phyloP scores from a whole-genome alignment of 2,888 invertebrate genomes.

The Ferrisia virgata region DNA sequence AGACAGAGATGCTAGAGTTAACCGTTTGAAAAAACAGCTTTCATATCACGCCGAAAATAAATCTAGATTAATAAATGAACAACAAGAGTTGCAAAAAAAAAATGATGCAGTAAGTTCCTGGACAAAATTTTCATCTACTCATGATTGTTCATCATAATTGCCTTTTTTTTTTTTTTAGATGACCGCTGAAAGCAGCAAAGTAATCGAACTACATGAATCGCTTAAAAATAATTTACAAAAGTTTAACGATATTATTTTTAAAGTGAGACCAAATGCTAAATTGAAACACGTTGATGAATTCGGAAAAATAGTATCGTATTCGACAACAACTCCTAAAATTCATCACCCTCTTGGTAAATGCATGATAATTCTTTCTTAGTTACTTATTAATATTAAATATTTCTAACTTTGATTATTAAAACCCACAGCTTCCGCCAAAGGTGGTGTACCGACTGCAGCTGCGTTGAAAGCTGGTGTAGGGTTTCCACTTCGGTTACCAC shows the following conservation, averaged over 20 bases:
- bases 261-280: conserved; percentile 50
- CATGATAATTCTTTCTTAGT: not conserved
- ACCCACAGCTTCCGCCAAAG: conserved; percentile 33
- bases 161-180: conserved; percentile 51
- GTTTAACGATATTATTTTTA: conserved; percentile 52
- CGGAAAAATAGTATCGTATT: conserved; percentile 46
- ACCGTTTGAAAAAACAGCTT: conserved; percentile 72
- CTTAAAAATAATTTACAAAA: conserved; percentile 63
- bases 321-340: conserved; percentile 21
- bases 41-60: conserved; percentile 72
- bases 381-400: not conserved
- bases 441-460: conserved; percentile 70
- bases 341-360: conserved; percentile 51
- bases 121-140: no score
- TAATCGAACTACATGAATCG: conserved; percentile 60
- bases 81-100: conserved; percentile 68
- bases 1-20: conserved; percentile 79
- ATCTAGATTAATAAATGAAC: conserved; percentile 70
- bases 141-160: not conserved
- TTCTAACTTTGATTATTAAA: not conserved
- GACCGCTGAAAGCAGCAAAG: conserved; percentile 65
- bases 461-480: conserved; percentile 84
- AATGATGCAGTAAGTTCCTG: conserved; percentile 56
- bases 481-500: conserved; percentile 62
- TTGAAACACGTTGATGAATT: conserved; percentile 50